Evolutionary conservation across 2,113 vertebrate genomes (phyloP).

Genomic region (Oxygymnocypris stewartii): DNA sequence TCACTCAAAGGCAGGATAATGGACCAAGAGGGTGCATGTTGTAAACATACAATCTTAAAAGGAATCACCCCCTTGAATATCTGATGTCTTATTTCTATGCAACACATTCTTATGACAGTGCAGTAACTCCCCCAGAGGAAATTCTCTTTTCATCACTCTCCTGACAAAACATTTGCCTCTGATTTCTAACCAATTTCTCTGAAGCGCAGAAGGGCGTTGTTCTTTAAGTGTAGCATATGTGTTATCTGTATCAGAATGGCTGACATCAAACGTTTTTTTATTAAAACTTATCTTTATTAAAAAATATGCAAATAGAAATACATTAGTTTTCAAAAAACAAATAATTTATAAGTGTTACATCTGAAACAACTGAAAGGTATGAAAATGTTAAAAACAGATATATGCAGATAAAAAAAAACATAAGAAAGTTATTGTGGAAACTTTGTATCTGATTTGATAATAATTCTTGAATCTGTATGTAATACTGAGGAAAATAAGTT

Average conservation of each 20-base stretch:
- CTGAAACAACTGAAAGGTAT: not conserved
- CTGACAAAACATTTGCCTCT: not conserved
- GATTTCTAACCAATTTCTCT: too few relatives aligned
- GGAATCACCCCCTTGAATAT: not conserved
- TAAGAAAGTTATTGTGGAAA: not conserved
- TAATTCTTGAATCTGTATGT: not conserved
- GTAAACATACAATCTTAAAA: not conserved
- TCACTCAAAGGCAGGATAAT: not conserved
- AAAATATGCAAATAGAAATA: slow-evolving; percentile 77
- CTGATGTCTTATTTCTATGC: not conserved
- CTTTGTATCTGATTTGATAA: not conserved
- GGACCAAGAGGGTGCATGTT: not conserved
- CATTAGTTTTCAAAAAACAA: slow-evolving; percentile 83
- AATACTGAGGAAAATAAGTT: not conserved
- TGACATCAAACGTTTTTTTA: slow-evolving; percentile 64
- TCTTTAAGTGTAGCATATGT: not conserved
- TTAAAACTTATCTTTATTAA: slow-evolving; percentile 80
- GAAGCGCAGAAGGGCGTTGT: not conserved
- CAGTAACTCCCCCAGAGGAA: not conserved
- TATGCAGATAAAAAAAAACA: not conserved
- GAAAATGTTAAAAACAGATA: not conserved
- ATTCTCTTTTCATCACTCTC: not conserved
- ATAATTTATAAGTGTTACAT: slow-evolving; percentile 77
- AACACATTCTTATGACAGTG: not conserved
- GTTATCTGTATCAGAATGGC: too few relatives aligned